Base-by-base conservation (phyloP, 2,888 invertebrate genomes). In the Neoitamus cyanurus region DNA sequence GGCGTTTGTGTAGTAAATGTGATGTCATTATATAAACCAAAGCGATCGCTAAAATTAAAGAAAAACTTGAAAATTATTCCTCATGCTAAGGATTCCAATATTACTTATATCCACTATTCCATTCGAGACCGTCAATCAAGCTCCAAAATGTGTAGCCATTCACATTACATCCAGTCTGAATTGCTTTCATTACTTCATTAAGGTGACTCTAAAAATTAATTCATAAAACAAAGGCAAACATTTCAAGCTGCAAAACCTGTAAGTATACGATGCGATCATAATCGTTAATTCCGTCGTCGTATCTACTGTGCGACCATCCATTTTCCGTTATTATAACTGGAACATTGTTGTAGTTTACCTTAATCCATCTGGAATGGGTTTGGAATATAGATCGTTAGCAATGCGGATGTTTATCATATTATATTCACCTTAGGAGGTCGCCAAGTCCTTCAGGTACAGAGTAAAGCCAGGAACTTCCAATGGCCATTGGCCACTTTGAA, bases 21-120 rank as follows among this genome's bases (percentile, higher is more conserved):
- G n/a, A n/a, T n/a, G n/a, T n/a, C n/a, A n/a, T n/a, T n/a, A n/a
- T 94, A 94, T 0, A 96, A 87, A 4, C 96, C 96, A 90, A 94
- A 96, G 88, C 92, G 93, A 86, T 93, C 92, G 11, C 94, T 95
- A 89, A 84, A 93, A 93, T 37, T 83, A 85, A 86, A 48, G 9
- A n/a, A n/a, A n/a, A n/a, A n/a, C n/a, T n/a, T n/a, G n/a, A n/a
- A n/a, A n/a, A n/a, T n/a, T n/a, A n/a, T n/a, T 70, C 1, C n/a
- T n/a, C 15, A 20, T 13, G 3, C 20, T 82, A 75, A 20, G 9
- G 6, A 6, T 42, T 4, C 6, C 20, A 15, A 72, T 58, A 88
- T 88, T 86, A 89, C 90, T 88, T 89, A 78, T 88, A 90, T 68
- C 89, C 89, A 13, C 80, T 42, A 28, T 87, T 85, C 90, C 90